Evolutionary conservation across 2,888 invertebrate species (phyloP).

Genomic region (Brenthis ino): DNA sequence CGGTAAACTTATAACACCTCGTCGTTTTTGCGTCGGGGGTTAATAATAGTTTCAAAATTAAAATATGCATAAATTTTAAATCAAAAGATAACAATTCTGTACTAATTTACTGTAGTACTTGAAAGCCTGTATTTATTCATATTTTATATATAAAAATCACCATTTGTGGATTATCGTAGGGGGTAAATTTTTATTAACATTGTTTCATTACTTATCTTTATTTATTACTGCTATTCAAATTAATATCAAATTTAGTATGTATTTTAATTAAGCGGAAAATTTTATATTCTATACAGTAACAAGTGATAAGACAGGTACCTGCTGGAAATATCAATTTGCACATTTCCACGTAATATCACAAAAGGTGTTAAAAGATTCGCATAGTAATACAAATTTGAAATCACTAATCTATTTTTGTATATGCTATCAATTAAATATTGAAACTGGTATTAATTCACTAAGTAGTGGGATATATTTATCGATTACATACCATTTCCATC

Average conservation of each 20-base stretch:
- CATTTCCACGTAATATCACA: constrained; percentile 7
- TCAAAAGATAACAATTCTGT: not conserved
- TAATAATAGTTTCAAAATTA: constrained; percentile 5
- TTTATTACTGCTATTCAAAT: no score
- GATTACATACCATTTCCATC: constrained; percentile 88
- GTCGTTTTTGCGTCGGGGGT: no score
- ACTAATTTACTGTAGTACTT: not conserved
- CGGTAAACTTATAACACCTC: no score
- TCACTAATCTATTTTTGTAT: constrained; percentile 20
- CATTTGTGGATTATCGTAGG: not conserved
- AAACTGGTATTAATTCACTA: constrained; percentile 23
- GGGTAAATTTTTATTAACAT: no score
- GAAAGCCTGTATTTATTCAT: no score
- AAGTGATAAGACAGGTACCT: not conserved
- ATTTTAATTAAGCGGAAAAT: no score
- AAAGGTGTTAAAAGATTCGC: constrained; percentile 4
- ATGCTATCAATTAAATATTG: constrained; percentile 28
- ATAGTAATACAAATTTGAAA: constrained; percentile 20
- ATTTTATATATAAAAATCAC: no score
- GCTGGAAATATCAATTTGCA: constrained; percentile 1
- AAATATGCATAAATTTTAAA: constrained; percentile 4
- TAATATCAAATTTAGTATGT: no score
- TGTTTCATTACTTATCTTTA: no score
- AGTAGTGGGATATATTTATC: constrained; percentile 21
- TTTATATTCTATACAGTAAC: no score